Percentiles rank a stretch among this genome's conserved stretches.
Evolutionary conservation across 2,888 invertebrate genomes (phyloP).

Genomic region (Leucoptera coffeella): DNA sequence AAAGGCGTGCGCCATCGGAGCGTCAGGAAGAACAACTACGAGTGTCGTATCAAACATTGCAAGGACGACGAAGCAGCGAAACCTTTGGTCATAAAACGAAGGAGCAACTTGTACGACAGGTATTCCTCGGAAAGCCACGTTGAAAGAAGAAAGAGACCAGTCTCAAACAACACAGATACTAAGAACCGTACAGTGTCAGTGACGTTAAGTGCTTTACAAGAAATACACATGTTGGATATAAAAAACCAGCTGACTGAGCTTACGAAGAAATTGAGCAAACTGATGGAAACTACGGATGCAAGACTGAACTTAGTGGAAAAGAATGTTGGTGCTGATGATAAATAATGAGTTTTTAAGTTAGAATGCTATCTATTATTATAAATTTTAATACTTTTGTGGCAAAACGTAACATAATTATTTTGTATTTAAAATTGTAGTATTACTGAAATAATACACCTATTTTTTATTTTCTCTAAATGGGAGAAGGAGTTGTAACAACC

Average conservation of each 20-base stretch:
- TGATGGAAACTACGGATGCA: constrained; percentile 23
- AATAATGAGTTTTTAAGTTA: not conserved
- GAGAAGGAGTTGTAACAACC: too few species aligned
- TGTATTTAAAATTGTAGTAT: too few species aligned
- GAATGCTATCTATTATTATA: too few species aligned
- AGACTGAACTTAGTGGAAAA: constrained; percentile 22
- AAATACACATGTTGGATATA: constrained; percentile 42
- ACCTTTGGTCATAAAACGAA: constrained; percentile 28
- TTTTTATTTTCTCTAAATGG: too few species aligned
- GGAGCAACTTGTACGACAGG: constrained; percentile 34
- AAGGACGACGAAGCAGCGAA: constrained; percentile 20
- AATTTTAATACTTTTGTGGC: too few species aligned
- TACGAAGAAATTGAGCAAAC: constrained; percentile 30
- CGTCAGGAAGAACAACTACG: constrained; percentile 39
- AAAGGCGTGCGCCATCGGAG: constrained; percentile 55
- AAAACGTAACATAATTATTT: too few species aligned
- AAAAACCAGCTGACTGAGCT: constrained; percentile 32
- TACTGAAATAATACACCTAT: too few species aligned
- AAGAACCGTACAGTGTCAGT: constrained; percentile 25
- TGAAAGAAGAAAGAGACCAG: constrained; percentile 27
- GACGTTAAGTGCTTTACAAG: constrained; percentile 36
- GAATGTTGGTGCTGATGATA: too few species aligned
- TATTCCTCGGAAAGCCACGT: constrained; percentile 37
- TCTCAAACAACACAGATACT: constrained; percentile 20
- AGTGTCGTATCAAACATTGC: constrained; percentile 23